A percentile compares a stretch with the other conserved stretches of the same genome.
Evolutionary conservation across 1,140 invertebrate genomes (phyloP).

Genomic region (Lasioglossum albipes): DNA sequence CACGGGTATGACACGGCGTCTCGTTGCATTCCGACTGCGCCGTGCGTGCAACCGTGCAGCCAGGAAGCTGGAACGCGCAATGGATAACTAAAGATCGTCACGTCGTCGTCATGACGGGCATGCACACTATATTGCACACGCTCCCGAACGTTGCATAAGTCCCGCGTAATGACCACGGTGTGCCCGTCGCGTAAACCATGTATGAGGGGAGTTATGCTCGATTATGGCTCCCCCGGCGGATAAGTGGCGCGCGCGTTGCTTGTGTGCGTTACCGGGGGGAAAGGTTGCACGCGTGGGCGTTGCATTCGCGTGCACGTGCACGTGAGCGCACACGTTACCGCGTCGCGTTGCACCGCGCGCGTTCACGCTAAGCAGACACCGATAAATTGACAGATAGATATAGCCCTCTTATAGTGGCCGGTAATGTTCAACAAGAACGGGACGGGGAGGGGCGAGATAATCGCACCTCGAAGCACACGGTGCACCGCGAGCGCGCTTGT

Average conservation of each 20-base stretch:
- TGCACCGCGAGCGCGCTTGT: conserved; percentile 7
- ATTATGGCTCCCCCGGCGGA: conserved; percentile 36
- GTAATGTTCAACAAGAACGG: background rate
- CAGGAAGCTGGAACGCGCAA: conserved; percentile 34
- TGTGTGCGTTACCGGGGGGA: conserved; percentile 12
- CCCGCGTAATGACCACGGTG: conserved; percentile 36
- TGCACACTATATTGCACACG: background rate
- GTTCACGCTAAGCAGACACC: conserved; percentile 38
- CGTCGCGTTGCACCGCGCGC: background rate
- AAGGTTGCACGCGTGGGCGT: conserved; percentile 47
- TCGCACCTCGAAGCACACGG: conserved; percentile 26
- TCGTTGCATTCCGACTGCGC: no score
- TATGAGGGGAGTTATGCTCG: conserved; percentile 45
- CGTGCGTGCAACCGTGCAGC: no score
- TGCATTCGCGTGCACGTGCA: conserved; percentile 21
- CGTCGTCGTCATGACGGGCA: background rate
- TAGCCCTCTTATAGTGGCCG: conserved; percentile 11
- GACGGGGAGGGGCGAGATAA: conserved; percentile 10
- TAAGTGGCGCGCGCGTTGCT: conserved; percentile 18
- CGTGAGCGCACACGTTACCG: background rate
- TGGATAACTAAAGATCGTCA: conserved; percentile 50
- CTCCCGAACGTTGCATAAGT: conserved; percentile 22
- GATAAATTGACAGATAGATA: conserved; percentile 57
- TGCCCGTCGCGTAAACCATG: conserved; percentile 38
- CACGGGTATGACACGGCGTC: no score